phyloP scores from a whole-genome alignment of 1,140 invertebrate species.

The Diplogasteroides magnus region DNA sequence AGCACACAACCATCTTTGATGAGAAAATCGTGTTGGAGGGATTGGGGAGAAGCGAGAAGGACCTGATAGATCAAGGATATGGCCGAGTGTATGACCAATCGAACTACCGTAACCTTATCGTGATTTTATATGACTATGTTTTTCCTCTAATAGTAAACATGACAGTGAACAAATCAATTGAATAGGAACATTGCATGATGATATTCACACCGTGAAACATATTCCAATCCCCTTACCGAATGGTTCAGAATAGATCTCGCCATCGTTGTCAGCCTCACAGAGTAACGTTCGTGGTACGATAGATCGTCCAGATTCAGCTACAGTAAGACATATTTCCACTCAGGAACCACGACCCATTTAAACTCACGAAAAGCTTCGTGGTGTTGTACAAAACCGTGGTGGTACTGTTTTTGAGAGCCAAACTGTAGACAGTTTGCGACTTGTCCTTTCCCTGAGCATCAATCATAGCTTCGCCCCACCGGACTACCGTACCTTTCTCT shows the following conservation, averaged over 20 bases:
- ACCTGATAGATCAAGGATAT: constrained; percentile 1
- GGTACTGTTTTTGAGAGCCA: constrained; percentile 5
- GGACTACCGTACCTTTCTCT: not conserved
- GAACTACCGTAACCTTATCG: too few relatives aligned
- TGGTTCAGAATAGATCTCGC: constrained; percentile 19
- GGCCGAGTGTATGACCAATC: too few relatives aligned
- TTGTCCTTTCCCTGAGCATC: too few relatives aligned
- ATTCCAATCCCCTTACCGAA: constrained; percentile 13
- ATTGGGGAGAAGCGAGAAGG: not conserved
- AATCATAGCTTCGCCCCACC: constrained; percentile 1
- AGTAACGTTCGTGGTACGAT: constrained; percentile 24
- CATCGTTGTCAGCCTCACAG: constrained; percentile 18
- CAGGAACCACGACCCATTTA: constrained; percentile 2
- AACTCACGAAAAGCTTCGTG: not conserved
- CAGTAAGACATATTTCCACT: constrained; percentile 11
- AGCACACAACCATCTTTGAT: constrained; percentile 38
- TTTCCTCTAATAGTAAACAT: too few relatives aligned
- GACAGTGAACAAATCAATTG: too few relatives aligned
- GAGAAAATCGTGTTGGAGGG: not conserved
- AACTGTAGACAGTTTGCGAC: constrained; percentile 1
- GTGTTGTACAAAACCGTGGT: constrained; percentile 1
- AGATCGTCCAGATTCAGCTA: constrained; percentile 18
- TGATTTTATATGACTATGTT: too few relatives aligned
- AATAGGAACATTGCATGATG: too few relatives aligned
- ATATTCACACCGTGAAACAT: too few relatives aligned